Evolutionary conservation across 2,797 vertebrate species (phyloP), one percentile per base, ranked within the genome.

Genomic region (Borostomias antarcticus): DNA sequence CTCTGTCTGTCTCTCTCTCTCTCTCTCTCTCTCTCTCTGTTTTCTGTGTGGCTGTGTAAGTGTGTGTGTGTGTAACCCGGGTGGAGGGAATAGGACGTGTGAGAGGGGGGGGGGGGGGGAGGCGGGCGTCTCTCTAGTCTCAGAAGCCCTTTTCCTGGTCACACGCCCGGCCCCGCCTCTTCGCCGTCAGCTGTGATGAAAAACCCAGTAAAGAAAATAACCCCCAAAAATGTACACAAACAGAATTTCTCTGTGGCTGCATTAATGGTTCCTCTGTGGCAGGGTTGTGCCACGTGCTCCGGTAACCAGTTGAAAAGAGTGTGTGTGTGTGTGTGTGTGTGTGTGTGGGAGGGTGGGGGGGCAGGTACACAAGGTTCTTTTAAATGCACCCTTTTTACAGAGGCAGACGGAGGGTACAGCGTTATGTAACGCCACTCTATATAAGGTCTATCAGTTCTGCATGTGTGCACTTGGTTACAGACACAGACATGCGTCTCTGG

Each of bases 371-470:
- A 68, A 72, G 69, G 47, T 67, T 73, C 57, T 75, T 75, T 79
- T 63, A 77, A 74, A 79, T 68, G 47, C 29, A 67, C 56, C 43
- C 30, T 64, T 40, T 47, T 60, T 59, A 58, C 26, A 54, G 26
- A 35, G 45, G 1, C 10, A 9, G 2, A 65, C 32, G 51, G 23
- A 75, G 64, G 60, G 69, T 30, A 68, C 21, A 68, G 68, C 30
- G 4, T 86, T 89, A 65, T 68, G 53, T 81, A 89, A 90, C n/a
- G n/a, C 72, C 0, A 0, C 54, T 68, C 72, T 62, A 62, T 59
- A 72, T 66, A 80, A 75, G 70, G 73, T 43, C 70, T 10, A 69
- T 82, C 69, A 70, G 51, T 78, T 84, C 72, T 84, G 80, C 82
- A 78, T 84, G 82, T 79, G 65, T 43, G 29, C n/a, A n/a, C n/a